phyloP scores from a whole-genome alignment of 2,888 invertebrate genomes.

The Leptinotarsa juncta region DNA sequence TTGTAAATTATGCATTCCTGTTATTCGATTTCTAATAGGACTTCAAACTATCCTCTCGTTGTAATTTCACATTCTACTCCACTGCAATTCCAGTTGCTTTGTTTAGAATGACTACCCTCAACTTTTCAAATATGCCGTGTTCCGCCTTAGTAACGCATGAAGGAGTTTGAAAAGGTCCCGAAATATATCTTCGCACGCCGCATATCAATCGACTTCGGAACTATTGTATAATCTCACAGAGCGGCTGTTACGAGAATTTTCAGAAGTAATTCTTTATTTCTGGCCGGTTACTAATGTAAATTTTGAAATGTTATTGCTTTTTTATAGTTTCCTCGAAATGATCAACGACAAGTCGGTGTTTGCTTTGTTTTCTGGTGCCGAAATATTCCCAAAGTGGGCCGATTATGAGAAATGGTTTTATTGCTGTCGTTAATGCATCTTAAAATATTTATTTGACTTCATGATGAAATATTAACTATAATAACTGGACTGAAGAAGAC shows the following conservation, averaged over 20 bases:
- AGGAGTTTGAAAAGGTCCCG: constrained; percentile 25
- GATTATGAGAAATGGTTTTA: background rate
- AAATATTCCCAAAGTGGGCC: background rate
- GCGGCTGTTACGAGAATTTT: constrained; percentile 21
- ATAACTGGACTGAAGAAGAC: no score
- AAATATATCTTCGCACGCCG: constrained; percentile 35
- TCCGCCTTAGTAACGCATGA: constrained; percentile 37
- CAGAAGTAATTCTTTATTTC: constrained; percentile 23
- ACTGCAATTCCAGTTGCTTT: constrained; percentile 32
- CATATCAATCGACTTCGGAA: constrained; percentile 32
- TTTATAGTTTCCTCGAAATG: constrained; percentile 10
- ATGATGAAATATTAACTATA: no score
- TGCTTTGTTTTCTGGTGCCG: background rate
- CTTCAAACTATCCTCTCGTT: background rate
- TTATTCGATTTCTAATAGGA: no score
- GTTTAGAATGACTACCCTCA: constrained; percentile 47
- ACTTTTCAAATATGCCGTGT: constrained; percentile 49
- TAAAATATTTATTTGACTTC: no score
- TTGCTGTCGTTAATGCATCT: no score
- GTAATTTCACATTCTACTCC: background rate
- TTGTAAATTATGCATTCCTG: no score
- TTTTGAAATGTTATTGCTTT: constrained; percentile 7
- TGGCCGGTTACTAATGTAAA: constrained; percentile 22
- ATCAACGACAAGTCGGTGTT: background rate
- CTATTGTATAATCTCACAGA: constrained; percentile 30